These are phyloP conservation scores for Fulica atra DNA, from an alignment of 2,113 vertebrate genomes.

Conservation along the genomic window DNA sequence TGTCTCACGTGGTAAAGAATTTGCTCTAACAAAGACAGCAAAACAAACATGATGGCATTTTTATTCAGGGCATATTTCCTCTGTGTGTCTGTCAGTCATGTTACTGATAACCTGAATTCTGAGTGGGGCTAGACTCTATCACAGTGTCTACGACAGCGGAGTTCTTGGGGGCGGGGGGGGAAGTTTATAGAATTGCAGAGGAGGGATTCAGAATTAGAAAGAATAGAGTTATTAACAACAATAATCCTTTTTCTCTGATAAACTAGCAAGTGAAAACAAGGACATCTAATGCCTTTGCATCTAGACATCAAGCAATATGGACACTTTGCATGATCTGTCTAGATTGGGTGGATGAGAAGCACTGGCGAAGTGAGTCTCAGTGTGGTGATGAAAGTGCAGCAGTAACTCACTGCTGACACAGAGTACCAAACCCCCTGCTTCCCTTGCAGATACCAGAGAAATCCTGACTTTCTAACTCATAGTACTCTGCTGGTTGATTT, in stretches of 20 bases:
- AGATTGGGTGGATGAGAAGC: background rate
- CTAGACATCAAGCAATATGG: background rate
- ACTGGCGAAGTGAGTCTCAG: rapidly evolving
- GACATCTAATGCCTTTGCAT: background rate
- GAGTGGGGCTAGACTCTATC: background rate
- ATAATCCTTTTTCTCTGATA: background rate
- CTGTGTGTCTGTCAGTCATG: background rate
- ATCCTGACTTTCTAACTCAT: background rate
- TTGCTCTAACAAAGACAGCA: background rate
- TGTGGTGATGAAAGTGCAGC: background rate
- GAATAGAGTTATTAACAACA: background rate
- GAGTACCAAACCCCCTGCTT: background rate
- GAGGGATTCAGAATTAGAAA: background rate
- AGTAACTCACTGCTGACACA: background rate
- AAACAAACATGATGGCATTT: background rate
- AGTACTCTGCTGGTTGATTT: background rate
- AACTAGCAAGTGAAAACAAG: background rate
- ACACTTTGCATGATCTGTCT: background rate
- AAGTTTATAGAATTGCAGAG: background rate
- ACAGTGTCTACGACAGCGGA: background rate
- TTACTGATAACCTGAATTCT: background rate
- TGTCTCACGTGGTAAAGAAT: background rate
- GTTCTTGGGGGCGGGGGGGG: background rate
- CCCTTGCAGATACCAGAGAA: background rate
- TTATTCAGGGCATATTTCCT: background rate